Percentiles rank a stretch among this genome's conserved stretches.
These are phyloP conservation scores for Cranoglanis bouderius DNA, from an alignment of 2,113 vertebrate genomes.

Conservation along the genomic window DNA sequence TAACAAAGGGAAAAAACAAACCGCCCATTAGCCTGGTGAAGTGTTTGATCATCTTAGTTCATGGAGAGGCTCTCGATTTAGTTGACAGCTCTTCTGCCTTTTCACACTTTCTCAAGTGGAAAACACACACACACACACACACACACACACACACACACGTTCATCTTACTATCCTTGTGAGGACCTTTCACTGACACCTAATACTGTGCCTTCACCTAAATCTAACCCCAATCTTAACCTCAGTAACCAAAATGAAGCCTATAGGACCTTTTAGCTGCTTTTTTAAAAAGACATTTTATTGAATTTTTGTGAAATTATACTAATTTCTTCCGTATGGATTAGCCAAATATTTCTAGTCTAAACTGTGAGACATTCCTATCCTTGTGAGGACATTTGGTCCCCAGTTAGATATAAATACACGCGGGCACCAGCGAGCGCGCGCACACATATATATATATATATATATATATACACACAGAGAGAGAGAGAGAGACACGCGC, in stretches of 20 bases:
- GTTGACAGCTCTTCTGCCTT: constrained; percentile 35
- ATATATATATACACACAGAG: too few species aligned
- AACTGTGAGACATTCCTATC: neutral
- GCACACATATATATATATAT: too few species aligned
- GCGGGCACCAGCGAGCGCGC: neutral
- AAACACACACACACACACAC: neutral
- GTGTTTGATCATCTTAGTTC: constrained; percentile 21
- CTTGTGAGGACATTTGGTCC: neutral
- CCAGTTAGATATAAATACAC: neutral
- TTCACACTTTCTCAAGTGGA: constrained; percentile 31
- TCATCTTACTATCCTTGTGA: neutral
- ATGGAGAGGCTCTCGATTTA: constrained; percentile 30
- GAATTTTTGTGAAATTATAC: neutral
- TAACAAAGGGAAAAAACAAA: neutral
- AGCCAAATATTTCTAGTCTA: too few species aligned
- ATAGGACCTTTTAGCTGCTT: neutral
- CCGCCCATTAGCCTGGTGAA: neutral
- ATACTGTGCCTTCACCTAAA: neutral
- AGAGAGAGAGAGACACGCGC: neutral
- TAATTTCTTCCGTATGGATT: neutral
- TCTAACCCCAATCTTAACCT: neutral
- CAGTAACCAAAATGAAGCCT: neutral
- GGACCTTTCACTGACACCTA: neutral
- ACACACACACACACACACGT: constrained; percentile 3
- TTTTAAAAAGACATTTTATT: neutral